Conservation (phyloP, 2,113 vertebrate species). For the Rhineura floridana region DNA sequence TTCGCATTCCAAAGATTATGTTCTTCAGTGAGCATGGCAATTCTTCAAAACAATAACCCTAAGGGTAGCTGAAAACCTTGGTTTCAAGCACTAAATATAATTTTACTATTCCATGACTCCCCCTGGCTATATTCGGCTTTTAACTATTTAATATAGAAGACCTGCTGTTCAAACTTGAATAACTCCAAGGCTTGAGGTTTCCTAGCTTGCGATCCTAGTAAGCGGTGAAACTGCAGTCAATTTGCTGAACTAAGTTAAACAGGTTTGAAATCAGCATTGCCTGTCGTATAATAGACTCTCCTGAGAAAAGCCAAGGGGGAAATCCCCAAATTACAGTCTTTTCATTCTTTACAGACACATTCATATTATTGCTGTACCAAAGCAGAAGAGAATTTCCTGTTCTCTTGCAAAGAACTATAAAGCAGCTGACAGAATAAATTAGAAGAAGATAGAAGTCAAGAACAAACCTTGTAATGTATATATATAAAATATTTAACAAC, state of each 20-base stretch:
- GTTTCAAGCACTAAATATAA: neutral
- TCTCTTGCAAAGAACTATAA: neutral
- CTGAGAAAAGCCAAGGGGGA: neutral
- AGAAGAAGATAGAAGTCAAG: neutral
- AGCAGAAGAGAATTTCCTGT: conserved; percentile 15
- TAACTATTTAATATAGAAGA: neutral
- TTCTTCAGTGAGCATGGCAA: neutral
- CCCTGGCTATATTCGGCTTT: rapidly evolving
- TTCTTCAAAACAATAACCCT: neutral
- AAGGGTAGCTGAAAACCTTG: neutral
- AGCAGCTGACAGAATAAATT: neutral
- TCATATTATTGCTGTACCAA: conserved; percentile 25
- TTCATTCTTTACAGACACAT: conserved; percentile 11
- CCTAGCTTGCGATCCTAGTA: conserved; percentile 1
- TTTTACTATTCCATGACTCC: conserved; percentile 16
- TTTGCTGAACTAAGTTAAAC: conserved; percentile 6
- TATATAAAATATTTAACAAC: neutral
- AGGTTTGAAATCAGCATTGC: conserved; percentile 9
- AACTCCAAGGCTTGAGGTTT: neutral
- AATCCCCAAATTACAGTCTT: neutral
- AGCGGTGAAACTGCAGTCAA: neutral
- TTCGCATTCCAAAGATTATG: conserved; percentile 3
- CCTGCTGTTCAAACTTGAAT: neutral
- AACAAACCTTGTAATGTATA: neutral
- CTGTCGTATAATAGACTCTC: neutral